These are phyloP conservation scores for Selene dorsalis DNA, from an alignment of 2,797 vertebrate species.

Conservation along the genomic window DNA sequence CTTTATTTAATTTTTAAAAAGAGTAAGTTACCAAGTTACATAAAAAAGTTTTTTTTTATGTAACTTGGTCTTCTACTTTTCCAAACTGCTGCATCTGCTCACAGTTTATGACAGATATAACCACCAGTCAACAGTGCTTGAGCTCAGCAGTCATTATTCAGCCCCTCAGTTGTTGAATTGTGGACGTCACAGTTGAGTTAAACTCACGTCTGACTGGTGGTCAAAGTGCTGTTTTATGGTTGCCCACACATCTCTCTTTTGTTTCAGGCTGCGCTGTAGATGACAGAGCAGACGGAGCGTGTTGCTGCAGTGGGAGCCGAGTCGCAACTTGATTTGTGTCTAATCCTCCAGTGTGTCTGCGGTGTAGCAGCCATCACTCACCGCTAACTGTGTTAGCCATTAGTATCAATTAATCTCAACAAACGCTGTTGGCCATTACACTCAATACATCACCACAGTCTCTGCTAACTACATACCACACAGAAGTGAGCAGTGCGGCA, in stretches of 20 bases:
- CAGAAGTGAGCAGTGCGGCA: constrained; percentile 29
- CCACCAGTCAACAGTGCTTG: not conserved
- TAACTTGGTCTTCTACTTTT: not conserved
- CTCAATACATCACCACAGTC: constrained; percentile 73
- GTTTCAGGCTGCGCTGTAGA: constrained; percentile 33
- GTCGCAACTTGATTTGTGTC: constrained; percentile 74
- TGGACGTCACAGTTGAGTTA: not conserved
- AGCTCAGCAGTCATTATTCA: not conserved
- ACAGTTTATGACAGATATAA: not conserved
- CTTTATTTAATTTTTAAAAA: no score
- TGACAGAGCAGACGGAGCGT: constrained; percentile 57
- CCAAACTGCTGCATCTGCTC: not conserved
- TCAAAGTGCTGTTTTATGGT: constrained; percentile 36
- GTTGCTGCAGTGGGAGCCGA: constrained; percentile 58
- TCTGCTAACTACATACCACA: constrained; percentile 66
- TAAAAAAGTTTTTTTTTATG: no score
- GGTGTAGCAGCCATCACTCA: constrained; percentile 75
- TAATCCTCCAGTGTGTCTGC: constrained; percentile 65
- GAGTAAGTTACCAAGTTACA: no score
- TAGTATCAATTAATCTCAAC: constrained; percentile 83
- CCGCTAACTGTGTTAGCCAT: constrained; percentile 78
- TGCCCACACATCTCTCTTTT: constrained; percentile 13
- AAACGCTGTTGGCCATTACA: constrained; percentile 73
- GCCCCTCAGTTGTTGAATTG: not conserved
- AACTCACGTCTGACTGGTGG: constrained; percentile 6